Conservation (phyloP, 2,113 vertebrate species). For the Podarcis muralis region DNA sequence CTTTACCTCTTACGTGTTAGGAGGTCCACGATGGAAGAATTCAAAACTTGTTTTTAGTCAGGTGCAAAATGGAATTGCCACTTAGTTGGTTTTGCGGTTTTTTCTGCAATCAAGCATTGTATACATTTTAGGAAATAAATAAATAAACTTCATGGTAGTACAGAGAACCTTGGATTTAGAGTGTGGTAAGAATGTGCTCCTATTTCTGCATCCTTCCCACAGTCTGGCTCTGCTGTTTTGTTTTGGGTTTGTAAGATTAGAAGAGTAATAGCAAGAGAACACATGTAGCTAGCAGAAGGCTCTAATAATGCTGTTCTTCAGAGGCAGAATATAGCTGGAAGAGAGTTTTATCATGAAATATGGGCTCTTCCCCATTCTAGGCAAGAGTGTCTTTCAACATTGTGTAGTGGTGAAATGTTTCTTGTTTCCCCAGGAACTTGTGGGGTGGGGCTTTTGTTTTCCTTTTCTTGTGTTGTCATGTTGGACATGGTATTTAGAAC, state of each 20-base stretch:
- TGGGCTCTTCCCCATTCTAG: not conserved
- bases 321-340: not conserved
- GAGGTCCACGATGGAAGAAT: not conserved
- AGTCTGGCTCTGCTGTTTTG: not conserved
- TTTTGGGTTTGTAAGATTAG: not conserved
- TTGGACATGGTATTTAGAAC: not conserved
- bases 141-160: not conserved
- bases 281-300: not conserved
- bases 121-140: no score
- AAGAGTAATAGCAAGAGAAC: not conserved
- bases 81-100: no score
- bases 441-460: not conserved
- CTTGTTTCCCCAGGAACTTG: not conserved
- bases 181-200: not conserved
- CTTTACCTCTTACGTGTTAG: not conserved
- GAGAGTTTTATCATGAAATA: not conserved
- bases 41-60: not conserved
- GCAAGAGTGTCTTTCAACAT: not conserved
- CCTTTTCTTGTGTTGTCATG: not conserved
- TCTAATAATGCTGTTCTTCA: not conserved
- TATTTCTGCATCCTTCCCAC: not conserved
- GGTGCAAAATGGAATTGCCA: no score
- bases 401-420: not conserved
- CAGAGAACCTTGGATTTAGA: not conserved
- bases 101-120: no score